Base-by-base conservation (phyloP, 2,888 invertebrate species). In the Uropetala carovei region DNA sequence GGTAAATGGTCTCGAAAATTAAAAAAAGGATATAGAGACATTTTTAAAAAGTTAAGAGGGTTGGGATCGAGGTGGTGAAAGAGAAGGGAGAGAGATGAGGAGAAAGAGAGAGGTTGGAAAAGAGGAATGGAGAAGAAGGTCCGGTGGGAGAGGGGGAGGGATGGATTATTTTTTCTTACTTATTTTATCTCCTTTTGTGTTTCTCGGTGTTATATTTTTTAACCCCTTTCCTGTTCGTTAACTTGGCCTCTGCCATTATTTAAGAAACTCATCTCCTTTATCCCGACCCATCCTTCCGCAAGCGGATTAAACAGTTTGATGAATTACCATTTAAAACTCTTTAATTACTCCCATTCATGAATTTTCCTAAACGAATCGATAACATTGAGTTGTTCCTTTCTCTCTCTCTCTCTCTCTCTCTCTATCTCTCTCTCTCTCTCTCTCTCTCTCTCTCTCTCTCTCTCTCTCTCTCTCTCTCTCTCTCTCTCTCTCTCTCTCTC, bases 261-360 rank as follows among this genome's bases (percentile, higher is more conserved):
- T 60, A 68, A 27, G 64, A 22, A 89, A 64, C 64, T 57, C 27
- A 60, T 60, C 56, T 43, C 82, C 43, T 64, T 89, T n/a, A 43
- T 30, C 27, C 85, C 18, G 18, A n/a, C 68, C 64, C 43, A 43
- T 43, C 56, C 89, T 43, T n/a, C 64, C 64, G 64, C 60, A 64
- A 56, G 43, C 18, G 27, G 75, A 75, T 27, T 60, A 68, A 89
- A 60, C 43, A 43, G 43, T 64, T 89, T 64, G 60, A 64, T 64
- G 68, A 89, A 68, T 89, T 89, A 43, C 89, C 89, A 64, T 89
- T 89, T 68, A 30, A 64, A 89, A 89, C 89, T 89, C 64, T 89
- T 89, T 89, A 89, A 89, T 89, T 89, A 43, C 68, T 27, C 68
- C 68, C 8, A 43, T 89, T 64, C 75, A 75, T 75, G 75, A 75